Conservation (phyloP, 1,140 invertebrate species). For the Tribolium madens region DNA sequence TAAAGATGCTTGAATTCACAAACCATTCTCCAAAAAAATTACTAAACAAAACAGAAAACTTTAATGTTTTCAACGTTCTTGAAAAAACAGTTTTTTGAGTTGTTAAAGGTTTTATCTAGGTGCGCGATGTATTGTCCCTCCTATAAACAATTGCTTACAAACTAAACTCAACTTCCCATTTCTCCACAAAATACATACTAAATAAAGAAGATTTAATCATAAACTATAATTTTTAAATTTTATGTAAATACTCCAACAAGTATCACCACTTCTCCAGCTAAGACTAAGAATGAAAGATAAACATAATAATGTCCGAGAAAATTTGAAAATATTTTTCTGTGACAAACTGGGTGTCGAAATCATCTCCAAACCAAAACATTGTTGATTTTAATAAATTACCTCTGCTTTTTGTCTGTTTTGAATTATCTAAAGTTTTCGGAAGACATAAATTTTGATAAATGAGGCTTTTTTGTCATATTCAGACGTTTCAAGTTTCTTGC, state of each 20-base stretch:
- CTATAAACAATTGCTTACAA: too few relatives aligned
- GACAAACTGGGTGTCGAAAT: too few relatives aligned
- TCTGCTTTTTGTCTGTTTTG: background rate
- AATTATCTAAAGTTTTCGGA: background rate
- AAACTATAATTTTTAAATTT: background rate
- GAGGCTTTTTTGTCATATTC: background rate
- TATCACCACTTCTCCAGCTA: background rate
- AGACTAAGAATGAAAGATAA: background rate
- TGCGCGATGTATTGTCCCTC: too few relatives aligned
- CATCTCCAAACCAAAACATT: background rate
- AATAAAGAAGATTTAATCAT: background rate
- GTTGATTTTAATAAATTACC: background rate
- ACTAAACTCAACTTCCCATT: background rate
- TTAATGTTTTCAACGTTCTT: too few relatives aligned
- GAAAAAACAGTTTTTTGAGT: too few relatives aligned
- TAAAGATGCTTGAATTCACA: too few relatives aligned
- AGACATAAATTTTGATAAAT: background rate
- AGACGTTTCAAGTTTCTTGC: background rate
- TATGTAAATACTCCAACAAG: background rate
- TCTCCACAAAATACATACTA: background rate
- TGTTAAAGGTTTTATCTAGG: too few relatives aligned
- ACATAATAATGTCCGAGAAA: background rate
- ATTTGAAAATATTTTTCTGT: too few relatives aligned
- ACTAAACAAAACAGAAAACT: too few relatives aligned
- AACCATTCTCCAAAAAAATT: too few relatives aligned